A percentile compares a stretch with the other conserved stretches of the same genome.
These are phyloP conservation scores for Palloptera scutellata DNA, from an alignment of 2,888 invertebrate genomes.

Conservation along the genomic window DNA sequence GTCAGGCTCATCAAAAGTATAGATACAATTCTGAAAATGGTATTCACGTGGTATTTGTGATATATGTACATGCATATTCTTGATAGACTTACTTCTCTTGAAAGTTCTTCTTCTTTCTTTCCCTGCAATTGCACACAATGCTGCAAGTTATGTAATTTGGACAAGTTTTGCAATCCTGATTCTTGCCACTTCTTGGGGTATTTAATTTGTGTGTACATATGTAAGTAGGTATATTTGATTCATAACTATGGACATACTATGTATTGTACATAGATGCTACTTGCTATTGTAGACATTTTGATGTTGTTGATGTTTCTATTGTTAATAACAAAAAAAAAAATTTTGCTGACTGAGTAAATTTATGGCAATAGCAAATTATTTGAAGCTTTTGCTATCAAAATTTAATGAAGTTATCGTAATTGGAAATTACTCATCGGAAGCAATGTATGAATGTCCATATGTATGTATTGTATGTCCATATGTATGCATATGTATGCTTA, in stretches of 20 bases:
- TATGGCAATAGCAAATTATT: neutral
- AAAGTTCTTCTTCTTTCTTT: slow-evolving; percentile 22
- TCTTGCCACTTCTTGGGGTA: neutral
- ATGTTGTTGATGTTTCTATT: too few relatives aligned
- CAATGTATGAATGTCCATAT: too few relatives aligned
- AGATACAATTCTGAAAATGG: slow-evolving; percentile 28
- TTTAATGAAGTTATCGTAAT: slow-evolving; percentile 3
- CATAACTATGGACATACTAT: neutral
- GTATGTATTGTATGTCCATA: too few relatives aligned
- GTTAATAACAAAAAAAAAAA: too few relatives aligned
- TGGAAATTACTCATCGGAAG: neutral
- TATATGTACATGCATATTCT: neutral
- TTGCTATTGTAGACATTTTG: too few relatives aligned
- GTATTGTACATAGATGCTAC: too few relatives aligned
- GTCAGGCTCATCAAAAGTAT: too few relatives aligned
- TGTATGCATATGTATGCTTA: too few relatives aligned
- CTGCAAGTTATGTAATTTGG: slow-evolving; percentile 29
- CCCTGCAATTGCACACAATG: neutral
- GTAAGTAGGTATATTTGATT: too few relatives aligned
- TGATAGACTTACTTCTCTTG: slow-evolving; percentile 16
- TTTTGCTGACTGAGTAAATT: neutral
- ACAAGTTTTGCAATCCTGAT: slow-evolving; percentile 4
- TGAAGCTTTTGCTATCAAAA: neutral
- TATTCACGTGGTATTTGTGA: slow-evolving; percentile 31
- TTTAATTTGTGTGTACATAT: neutral